A percentile compares a stretch with the other conserved stretches of the same genome.
These are phyloP conservation scores for Geotrypetes seraphini DNA, from an alignment of 2,797 vertebrate genomes.

Conservation along the genomic window DNA sequence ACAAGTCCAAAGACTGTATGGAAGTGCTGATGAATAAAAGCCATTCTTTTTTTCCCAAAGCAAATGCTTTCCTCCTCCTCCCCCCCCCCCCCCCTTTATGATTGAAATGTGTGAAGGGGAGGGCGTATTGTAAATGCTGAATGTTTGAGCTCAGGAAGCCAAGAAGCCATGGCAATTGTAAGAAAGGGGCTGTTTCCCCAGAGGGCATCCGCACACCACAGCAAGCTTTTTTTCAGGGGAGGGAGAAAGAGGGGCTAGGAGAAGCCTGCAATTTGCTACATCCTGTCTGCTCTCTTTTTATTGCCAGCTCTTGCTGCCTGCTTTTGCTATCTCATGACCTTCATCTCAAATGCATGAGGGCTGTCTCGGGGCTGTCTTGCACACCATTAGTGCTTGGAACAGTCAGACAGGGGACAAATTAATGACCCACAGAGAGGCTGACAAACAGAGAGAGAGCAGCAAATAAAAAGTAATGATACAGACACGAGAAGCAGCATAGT, in stretches of 20 bases:
- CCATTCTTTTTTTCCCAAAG: neutral
- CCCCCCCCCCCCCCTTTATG: neutral
- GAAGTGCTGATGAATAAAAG: neutral
- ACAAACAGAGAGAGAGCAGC: constrained; percentile 20
- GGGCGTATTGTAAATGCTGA: constrained; percentile 7
- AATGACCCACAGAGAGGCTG: constrained; percentile 10
- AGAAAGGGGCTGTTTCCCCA: constrained; percentile 17
- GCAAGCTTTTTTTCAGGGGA: constrained; percentile 25
- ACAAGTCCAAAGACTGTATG: neutral
- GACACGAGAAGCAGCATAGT: constrained; percentile 7
- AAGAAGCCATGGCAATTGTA: constrained; percentile 23
- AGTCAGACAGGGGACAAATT: constrained; percentile 10
- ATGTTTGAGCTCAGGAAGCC: constrained; percentile 25
- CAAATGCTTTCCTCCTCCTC: no score
- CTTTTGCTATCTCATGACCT: constrained; percentile 19
- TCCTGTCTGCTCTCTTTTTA: constrained; percentile 39
- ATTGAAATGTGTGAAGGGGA: constrained; percentile 9
- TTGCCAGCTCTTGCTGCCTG: constrained; percentile 21
- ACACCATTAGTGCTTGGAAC: constrained; percentile 4
- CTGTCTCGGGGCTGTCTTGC: constrained; percentile 16
- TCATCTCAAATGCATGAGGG: constrained; percentile 21
- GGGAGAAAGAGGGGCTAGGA: constrained; percentile 22
- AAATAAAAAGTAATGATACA: constrained; percentile 14
- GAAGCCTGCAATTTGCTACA: constrained; percentile 27
- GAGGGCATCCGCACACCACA: constrained; percentile 26